Evolutionary conservation across 2,113 vertebrate species (phyloP), one percentile per base, ranked within the genome.

Genomic region (Dicentrarchus labrax): DNA sequence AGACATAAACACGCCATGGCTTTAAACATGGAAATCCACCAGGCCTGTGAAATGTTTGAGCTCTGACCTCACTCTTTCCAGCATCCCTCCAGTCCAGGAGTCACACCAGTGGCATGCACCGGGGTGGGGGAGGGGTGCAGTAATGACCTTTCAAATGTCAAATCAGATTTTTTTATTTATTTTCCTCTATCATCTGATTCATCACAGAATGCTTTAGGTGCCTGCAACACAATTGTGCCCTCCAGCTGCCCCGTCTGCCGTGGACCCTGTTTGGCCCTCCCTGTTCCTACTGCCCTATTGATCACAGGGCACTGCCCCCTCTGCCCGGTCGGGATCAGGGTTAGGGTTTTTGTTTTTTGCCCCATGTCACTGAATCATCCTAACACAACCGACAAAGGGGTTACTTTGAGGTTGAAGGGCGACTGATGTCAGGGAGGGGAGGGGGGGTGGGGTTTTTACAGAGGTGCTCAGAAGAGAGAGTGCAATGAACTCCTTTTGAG

Each of bases 31-130:
- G 92, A 94, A 92, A 88, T 88, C 88, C 85, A 90, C 30, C 67
- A 17, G 82, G 83, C 79, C 90, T 89, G 86, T 78, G 75, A 90
- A 88, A 89, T 83, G 82, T 68, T 83, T 92, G 47, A 41, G 86
- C 66, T 86, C 85, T 93, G 91, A 93, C 88, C 88, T 93, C 89
- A 91, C 85, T 88, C 80, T 92, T 94, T 92, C 94, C 92, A 94
- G 73, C 67, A 73, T 86, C 86, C 57, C 83, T 69, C 71, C 72
- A 72, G n/a, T 87, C 80, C 71, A 56, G 47, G 79, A 91, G 90
- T 92, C 82, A 79, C 72, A 78, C 79, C 74, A 72, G 79, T 70
- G 77, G 47, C 30, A 66, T 73, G 54, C 54, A 47, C n/a, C 22
- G 19, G 36, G 19, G 17, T 57, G 86, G 51, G 80, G 69, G 76